Base-by-base conservation (phyloP, 2,113 vertebrate genomes). In the Phalacrocorax carbo region DNA sequence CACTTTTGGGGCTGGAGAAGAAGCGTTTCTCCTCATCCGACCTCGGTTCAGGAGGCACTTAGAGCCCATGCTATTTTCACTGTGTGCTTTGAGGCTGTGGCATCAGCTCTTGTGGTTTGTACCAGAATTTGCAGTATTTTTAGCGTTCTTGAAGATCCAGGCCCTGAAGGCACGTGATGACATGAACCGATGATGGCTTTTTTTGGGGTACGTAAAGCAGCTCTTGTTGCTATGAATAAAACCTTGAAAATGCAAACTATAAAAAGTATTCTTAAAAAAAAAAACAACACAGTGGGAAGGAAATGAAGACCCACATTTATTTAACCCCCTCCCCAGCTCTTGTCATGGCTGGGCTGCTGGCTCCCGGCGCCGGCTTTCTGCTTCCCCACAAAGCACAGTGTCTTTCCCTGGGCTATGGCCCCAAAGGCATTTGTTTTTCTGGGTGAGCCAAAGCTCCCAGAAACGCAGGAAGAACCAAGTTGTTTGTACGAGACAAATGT, bases 21-120 rank as follows among this genome's bases (percentile, higher is more conserved):
- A 36, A 69, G 14, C 0, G 0, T 54, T 93, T 88, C 34, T 81
- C 44, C 26, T 49, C 4, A 0, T 12, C 15, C 6, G 13, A 0
- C 48, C 61, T 25, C 2, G 0, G 13, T 48, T 73, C 15, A 30
- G 48, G 65, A 51, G 65, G 34, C 36, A 0, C 19, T 27, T 27
- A 0, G 58, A 78, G 29, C 60, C 61, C 2, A 2, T 44, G 42
- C 2, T 58, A 7, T 29, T 51, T 83, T 36, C 72, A 13, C 81
- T 2, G 0, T 13, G 15, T 57, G n/a, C 49, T 83, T 61, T 26
- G 36, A 60, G 34, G 51, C 65, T 58, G 16, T 38, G 62, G 38
- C 79, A 76, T 38, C 88, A 44, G 38, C 26, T 87, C 32, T 14
- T 10, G 40, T 23, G 30, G 2, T 38, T 65, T 72, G 92, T 16